Conservation (phyloP, 37 sponge, comb jelly and placozoan genomes). For the Aplysina aerophoba region DNA sequence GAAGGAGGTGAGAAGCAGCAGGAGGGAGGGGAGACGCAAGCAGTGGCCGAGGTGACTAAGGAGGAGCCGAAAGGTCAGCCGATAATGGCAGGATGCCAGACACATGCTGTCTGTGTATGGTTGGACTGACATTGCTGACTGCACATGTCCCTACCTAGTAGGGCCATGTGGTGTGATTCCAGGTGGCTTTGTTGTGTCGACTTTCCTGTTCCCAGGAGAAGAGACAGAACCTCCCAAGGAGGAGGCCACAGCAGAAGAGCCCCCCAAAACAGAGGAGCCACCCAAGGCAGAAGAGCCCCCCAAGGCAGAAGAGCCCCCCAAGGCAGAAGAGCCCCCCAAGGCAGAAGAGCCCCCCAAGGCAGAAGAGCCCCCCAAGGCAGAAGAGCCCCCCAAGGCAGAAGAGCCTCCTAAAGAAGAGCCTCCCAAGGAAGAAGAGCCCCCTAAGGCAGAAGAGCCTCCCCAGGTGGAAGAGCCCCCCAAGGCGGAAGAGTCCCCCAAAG, state of each 20-base stretch:
- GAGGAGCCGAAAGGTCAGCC: background rate
- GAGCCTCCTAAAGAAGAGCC: slow-evolving; percentile 28
- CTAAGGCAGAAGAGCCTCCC: slow-evolving; percentile 23
- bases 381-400: slow-evolving; percentile 11
- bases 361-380: slow-evolving; percentile 4
- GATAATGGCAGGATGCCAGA: no score
- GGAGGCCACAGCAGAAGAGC: slow-evolving; percentile 4
- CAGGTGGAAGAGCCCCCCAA: slow-evolving; percentile 11
- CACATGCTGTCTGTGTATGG: no score
- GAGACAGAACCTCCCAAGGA: background rate
- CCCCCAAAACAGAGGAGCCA: background rate
- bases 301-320: slow-evolving; percentile 21
- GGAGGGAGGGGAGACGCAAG: background rate
- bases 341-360: slow-evolving; percentile 14
- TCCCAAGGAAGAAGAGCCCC: background rate
- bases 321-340: slow-evolving; percentile 29
- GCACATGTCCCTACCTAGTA: no score
- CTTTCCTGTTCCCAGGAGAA: background rate
- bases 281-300: background rate
- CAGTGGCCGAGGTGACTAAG: slow-evolving; percentile 13
- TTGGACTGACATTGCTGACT: no score
- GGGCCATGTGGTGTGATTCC: no score
- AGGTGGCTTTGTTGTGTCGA: background rate
- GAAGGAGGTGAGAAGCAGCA: background rate
- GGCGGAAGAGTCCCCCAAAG: background rate